phyloP scores from a whole-genome alignment of 2,888 invertebrate species.

The Beris chalybata region DNA sequence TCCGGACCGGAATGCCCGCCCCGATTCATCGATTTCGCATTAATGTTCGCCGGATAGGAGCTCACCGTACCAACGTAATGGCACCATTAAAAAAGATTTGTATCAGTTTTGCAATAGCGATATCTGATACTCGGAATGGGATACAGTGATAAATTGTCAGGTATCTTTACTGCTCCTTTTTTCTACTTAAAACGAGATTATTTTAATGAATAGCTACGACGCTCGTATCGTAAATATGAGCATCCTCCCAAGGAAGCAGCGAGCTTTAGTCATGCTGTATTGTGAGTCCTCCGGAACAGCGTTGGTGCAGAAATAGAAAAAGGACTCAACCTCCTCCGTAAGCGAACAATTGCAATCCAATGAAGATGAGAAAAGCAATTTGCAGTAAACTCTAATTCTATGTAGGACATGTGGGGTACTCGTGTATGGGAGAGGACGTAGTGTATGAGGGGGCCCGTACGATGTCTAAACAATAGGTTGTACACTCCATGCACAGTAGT shows the following conservation, averaged over 20 bases:
- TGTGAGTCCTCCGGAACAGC: not conserved
- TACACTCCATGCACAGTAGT: not conserved
- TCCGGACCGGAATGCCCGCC: no score
- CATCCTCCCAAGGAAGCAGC: not conserved
- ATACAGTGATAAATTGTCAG: slow-evolving; percentile 15
- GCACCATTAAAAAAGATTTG: no score
- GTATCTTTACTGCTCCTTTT: slow-evolving; percentile 5
- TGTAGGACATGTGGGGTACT: slow-evolving; percentile 7
- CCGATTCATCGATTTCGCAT: no score
- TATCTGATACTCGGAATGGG: slow-evolving; percentile 12
- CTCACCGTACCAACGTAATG: slow-evolving; percentile 5
- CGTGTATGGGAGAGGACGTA: not conserved
- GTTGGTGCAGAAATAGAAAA: slow-evolving; percentile 1
- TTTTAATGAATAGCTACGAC: slow-evolving; percentile 30
- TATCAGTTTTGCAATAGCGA: not conserved
- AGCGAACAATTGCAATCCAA: slow-evolving; percentile 25
- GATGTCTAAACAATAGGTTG: not conserved
- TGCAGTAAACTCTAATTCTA: slow-evolving; percentile 45
- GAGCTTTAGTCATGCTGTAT: not conserved
- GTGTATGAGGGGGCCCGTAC: not conserved
- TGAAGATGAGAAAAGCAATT: slow-evolving; percentile 43
- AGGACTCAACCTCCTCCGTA: not conserved
- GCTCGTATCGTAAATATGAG: not conserved
- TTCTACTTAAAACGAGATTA: slow-evolving; percentile 15
- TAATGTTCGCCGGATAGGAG: no score